Base-by-base conservation (phyloP, 2,113 vertebrate species). In the Aldabrachelys gigantea region DNA sequence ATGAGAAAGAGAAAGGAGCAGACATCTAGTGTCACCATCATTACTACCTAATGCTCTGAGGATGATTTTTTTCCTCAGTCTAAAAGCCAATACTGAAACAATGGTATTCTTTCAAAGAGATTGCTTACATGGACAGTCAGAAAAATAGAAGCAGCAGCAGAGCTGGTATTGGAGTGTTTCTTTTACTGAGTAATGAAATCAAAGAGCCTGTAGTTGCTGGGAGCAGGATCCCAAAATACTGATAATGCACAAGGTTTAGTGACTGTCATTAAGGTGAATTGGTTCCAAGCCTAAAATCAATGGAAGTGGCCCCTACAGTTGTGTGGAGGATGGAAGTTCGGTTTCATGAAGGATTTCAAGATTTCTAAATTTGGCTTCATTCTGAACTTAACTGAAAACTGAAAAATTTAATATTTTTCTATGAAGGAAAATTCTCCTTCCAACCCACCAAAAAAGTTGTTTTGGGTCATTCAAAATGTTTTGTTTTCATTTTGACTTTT, bases 241-340 rank as follows among this genome's bases (percentile, higher is more conserved):
- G 92, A 94, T 90, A 89, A 57, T 57, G 91, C 95, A 94, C 94
- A 94, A 87, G 94, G 91, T 65, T 35, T 89, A 93, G 90, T 94
- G 96, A 82, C 94, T 97, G 93, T 97, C 95, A 97, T 97, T 95
- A 96, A 95, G 90, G 95, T 92, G 94, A 95, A 94, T 91, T 96
- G 96, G 96, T 91, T 96, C 10, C 84, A 89, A 89, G 12, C 31
- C 92, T 91, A 41, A 85, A 14, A 59, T 83, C 13, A 78, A 72
- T 2, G 1, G 6, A 3, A 38, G 52, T 14, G 41, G 38, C 5
- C 35, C 81, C 47, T 47, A 57, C n/a, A 75, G 16, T n/a, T 62
- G 8, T 24, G 25, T 50, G 12, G 13, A 25, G 13, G 8, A 47
- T 47, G 75, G 44, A 78, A 47, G 12, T 47, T 44, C 75, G 8